Conservation (phyloP, 2,797 vertebrate genomes). For the Peromyscus aztecus region DNA sequence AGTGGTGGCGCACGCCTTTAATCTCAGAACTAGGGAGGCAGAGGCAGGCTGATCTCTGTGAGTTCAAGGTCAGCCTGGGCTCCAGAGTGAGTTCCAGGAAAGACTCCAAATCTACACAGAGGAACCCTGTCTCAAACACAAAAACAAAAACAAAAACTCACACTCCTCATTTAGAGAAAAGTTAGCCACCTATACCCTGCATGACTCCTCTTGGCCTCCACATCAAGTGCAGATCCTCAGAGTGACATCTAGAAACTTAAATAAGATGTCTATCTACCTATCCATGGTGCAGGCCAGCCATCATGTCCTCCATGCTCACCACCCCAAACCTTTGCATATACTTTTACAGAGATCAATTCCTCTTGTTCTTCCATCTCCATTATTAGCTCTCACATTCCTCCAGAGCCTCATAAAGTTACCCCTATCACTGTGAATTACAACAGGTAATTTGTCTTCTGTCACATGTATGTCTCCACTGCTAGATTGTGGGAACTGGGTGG, state of each 20-base stretch:
- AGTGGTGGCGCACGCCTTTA: too few relatives aligned
- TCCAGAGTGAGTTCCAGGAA: too few relatives aligned
- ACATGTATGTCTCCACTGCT: background rate
- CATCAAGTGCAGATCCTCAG: background rate
- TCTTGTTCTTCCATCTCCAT: background rate
- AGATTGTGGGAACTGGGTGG: background rate
- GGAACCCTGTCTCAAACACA: too few relatives aligned
- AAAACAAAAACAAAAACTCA: background rate
- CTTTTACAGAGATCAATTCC: background rate
- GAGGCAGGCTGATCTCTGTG: too few relatives aligned
- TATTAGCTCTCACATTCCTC: background rate
- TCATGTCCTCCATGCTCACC: background rate
- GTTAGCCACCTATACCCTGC: too few relatives aligned
- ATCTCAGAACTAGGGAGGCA: too few relatives aligned
- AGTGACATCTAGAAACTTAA: background rate
- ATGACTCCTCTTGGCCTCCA: background rate
- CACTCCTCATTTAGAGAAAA: background rate
- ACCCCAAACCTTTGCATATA: background rate
- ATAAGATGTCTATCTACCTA: background rate
- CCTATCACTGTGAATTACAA: background rate
- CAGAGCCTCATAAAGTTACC: background rate
- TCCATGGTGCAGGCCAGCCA: rapidly evolving
- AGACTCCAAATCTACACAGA: too few relatives aligned
- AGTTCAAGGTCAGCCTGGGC: too few relatives aligned
- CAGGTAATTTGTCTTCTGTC: background rate